Evolutionary conservation across 2,113 vertebrate species (phyloP).

Genomic region (Sterrhoptilus dennistouni): DNA sequence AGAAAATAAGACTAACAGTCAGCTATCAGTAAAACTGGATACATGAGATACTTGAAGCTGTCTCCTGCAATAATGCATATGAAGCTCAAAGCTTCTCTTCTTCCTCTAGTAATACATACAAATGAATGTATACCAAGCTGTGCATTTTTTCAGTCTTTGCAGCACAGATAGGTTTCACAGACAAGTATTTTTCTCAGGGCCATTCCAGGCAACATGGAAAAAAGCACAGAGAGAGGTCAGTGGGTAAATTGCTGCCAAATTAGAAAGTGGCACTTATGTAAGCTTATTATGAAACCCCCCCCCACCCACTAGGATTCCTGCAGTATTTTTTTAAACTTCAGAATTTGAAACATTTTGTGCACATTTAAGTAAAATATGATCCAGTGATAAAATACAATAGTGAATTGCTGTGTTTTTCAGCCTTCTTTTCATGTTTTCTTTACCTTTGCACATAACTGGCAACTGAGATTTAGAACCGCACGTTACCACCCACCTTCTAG

Average conservation of each 20-base stretch:
- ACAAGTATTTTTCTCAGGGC: not conserved
- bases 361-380: conserved; percentile 59
- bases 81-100: not conserved
- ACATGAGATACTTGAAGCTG: not conserved
- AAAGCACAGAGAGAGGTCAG: not conserved
- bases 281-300: conserved; percentile 7
- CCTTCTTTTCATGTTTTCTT: conserved; percentile 60
- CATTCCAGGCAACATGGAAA: not conserved
- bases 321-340: conserved; percentile 52
- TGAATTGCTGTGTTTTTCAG: conserved; percentile 57
- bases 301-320: conserved; percentile 23
- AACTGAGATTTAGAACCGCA: conserved; percentile 16
- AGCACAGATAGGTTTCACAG: not conserved
- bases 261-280: conserved; percentile 38
- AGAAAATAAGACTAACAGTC: not conserved
- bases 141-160: not conserved
- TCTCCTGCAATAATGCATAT: not conserved
- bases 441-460: conserved; percentile 42
- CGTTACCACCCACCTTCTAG: conserved; percentile 58
- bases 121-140: not conserved
- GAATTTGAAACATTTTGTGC: conserved; percentile 66
- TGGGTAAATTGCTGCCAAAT: conserved; percentile 42
- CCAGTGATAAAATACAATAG: conserved; percentile 64
- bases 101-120: not conserved
- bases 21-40: not conserved